Conservation (phyloP, 2,888 invertebrate species). For the Saturnia pavonia region DNA sequence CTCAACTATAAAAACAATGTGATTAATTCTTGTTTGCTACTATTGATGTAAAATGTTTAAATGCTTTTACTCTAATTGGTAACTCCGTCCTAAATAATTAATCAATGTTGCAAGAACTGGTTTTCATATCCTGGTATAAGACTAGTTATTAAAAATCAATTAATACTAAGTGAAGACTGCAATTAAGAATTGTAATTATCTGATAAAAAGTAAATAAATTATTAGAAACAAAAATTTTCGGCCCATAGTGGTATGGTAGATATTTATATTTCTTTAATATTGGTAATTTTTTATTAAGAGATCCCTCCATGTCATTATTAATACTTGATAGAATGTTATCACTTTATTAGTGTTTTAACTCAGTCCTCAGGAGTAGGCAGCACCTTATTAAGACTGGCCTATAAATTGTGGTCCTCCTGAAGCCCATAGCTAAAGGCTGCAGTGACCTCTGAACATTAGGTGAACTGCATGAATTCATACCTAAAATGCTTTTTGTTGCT, state of each 20-base stretch:
- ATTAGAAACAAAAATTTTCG: background rate
- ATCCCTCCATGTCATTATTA: too few species aligned
- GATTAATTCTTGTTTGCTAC: background rate
- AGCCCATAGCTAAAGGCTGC: too few species aligned
- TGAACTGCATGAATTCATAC: too few species aligned
- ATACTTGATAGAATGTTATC: too few species aligned
- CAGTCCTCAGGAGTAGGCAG: too few species aligned
- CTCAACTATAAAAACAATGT: background rate
- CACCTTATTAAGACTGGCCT: too few species aligned
- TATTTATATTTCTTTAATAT: background rate
- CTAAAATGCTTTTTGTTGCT: too few species aligned
- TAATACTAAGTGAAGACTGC: background rate
- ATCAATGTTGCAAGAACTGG: constrained; percentile 37
- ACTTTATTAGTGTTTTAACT: too few species aligned
- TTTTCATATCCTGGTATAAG: constrained; percentile 14
- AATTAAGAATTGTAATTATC: background rate
- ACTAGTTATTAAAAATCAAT: background rate
- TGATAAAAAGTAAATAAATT: background rate
- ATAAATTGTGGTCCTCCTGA: too few species aligned
- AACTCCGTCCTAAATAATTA: constrained; percentile 48
- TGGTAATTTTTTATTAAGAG: too few species aligned
- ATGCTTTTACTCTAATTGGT: constrained; percentile 44
- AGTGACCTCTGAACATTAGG: too few species aligned
- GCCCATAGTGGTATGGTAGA: background rate
- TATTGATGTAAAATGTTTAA: constrained; percentile 1